Evolutionary conservation across 1,140 invertebrate species (phyloP), one percentile per base, ranked within the genome.

Genomic region (Globodera rostochiensis): DNA sequence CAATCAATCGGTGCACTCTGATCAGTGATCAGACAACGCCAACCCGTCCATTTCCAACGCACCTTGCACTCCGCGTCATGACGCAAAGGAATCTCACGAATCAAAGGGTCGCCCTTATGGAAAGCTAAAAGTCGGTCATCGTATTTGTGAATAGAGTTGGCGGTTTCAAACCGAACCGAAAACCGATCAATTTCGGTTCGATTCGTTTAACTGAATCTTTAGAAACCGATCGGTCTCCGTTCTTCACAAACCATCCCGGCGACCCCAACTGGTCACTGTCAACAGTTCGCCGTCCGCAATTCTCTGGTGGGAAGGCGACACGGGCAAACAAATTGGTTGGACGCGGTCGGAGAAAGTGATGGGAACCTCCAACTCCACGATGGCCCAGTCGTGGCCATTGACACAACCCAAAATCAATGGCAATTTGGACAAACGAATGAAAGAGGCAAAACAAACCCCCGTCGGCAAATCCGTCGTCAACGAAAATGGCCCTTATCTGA

Each of bases 11-110:
- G 53, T 50, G 9, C 25, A 13, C 19, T 11, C 9, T 66, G 66
- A 21, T 15, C 6, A n/a, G n/a, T 3, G 49, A 67, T 6, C 60
- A 25, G 8, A 36, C 57, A 53, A 74, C 46, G 9, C n/a, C 57
- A 74, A 25, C 7, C 53, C 53, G 15, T 53, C 53, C 15, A 3
- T 53, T 13, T n/a, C 64, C n/a, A 57, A 74, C 46, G 15, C 21
- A 78, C 64, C 25, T 77, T 57, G 66, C 86, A 86, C 9, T 75
- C 47, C 7, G 75, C 60, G 73, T 87, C 83, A 50, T 84, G 69
- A 13, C 66, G 25, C 85, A 86, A 84, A 60, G 77, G 78, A 50
- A 87, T 85, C 69, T 87, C 86, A 36, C 82, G 82, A 15, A 86
- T 87, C 15, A 84, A 50, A 6, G 84, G 83, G 78, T 82, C 70